Conservation (phyloP, 2,888 invertebrate species). For the Phragmatobia fuliginosa region DNA sequence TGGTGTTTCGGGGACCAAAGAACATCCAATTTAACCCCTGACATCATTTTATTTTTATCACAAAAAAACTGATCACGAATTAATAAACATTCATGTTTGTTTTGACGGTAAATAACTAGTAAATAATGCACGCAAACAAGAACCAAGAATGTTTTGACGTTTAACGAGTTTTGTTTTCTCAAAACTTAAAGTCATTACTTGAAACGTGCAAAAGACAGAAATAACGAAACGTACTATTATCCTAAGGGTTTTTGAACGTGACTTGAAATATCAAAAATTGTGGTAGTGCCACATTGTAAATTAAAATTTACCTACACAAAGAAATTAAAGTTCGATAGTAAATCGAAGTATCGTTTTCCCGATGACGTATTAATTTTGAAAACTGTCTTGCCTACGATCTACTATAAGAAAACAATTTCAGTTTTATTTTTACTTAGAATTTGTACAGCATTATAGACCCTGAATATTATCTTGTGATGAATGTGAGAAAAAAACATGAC, state of each 20-base stretch:
- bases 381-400: too few species aligned
- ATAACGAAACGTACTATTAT: background rate
- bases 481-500: too few species aligned
- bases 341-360: background rate
- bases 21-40: slow-evolving; percentile 89
- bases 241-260: slow-evolving; percentile 37
- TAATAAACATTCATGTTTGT: slow-evolving; percentile 34
- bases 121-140: slow-evolving; percentile 12
- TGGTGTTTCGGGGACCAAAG: slow-evolving; percentile 93
- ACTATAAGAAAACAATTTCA: too few species aligned
- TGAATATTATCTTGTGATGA: too few species aligned
- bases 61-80: slow-evolving; percentile 13
- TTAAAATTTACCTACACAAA: slow-evolving; percentile 14
- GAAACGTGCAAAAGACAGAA: background rate
- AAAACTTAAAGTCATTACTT: slow-evolving; percentile 3
- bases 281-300: slow-evolving; percentile 27
- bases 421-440: too few species aligned
- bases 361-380: background rate
- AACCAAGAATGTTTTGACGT: slow-evolving; percentile 38
- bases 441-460: too few species aligned
- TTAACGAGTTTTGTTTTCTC: slow-evolving; percentile 35
- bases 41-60: slow-evolving; percentile 61
- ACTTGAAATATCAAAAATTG: slow-evolving; percentile 25
- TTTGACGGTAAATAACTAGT: slow-evolving; percentile 30
- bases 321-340: background rate